Evolutionary conservation across 2,113 vertebrate genomes (phyloP).

Genomic region (Procavia capensis): DNA sequence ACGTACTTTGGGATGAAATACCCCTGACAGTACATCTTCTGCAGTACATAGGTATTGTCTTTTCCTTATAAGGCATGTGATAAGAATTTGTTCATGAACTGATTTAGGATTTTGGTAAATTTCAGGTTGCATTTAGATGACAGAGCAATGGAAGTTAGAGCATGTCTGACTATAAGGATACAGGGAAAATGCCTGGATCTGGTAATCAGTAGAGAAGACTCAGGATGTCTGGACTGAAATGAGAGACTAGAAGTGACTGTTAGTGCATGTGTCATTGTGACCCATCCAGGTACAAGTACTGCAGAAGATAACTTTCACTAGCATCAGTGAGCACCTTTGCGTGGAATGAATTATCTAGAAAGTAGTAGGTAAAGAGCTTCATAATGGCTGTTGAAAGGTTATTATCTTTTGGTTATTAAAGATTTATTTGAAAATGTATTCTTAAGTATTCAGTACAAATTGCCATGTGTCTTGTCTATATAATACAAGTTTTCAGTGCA

Average conservation of each 20-base stretch:
- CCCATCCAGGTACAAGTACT: conserved; percentile 19
- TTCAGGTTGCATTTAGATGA: background rate
- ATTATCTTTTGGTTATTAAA: conserved; percentile 51
- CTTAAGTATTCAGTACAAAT: conserved; percentile 19
- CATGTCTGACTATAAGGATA: background rate
- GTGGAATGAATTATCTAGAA: conserved; percentile 36
- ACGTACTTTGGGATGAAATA: background rate
- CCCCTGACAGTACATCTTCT: background rate
- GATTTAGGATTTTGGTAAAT: background rate
- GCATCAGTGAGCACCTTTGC: background rate
- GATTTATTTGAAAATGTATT: conserved; percentile 27
- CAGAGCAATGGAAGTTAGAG: background rate
- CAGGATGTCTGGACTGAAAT: background rate
- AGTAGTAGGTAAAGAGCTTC: conserved; percentile 14
- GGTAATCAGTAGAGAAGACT: background rate
- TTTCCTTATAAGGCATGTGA: background rate
- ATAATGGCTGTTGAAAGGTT: background rate
- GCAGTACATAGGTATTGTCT: background rate
- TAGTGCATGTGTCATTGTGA: background rate
- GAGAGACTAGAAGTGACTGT: background rate
- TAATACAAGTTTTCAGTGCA: background rate
- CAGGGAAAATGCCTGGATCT: background rate
- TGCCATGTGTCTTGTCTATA: background rate
- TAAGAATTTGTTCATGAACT: background rate
- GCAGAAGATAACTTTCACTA: conserved; percentile 3